Conservation (phyloP, 64 coral and sea anemone species). For the Montipora foliosa region DNA sequence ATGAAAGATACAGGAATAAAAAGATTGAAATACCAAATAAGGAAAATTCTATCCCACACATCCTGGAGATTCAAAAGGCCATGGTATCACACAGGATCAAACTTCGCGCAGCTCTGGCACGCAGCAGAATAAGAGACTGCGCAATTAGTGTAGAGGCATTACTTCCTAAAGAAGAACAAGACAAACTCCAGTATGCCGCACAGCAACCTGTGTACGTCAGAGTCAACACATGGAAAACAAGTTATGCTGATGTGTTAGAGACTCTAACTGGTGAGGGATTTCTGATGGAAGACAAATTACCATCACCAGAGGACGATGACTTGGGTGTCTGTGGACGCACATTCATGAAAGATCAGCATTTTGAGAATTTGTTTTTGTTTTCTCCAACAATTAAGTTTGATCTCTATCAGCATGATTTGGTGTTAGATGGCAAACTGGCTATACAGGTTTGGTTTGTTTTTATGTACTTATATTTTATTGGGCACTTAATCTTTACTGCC, state of each 20-base stretch:
- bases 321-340: constrained; percentile 50
- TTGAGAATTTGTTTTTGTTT: constrained; percentile 93
- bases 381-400: constrained; percentile 89
- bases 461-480: not conserved
- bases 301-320: constrained; percentile 57
- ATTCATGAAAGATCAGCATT: constrained; percentile 90
- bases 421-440: constrained; percentile 74
- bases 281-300: constrained; percentile 61
- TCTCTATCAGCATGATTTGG: constrained; percentile 85
- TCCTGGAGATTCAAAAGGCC: constrained; percentile 90
- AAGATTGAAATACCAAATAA: constrained; percentile 68
- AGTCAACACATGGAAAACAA: constrained; percentile 83
- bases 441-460: constrained; percentile 85
- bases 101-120: constrained; percentile 90
- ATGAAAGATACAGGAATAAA: constrained; percentile 35
- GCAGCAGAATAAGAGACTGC: constrained; percentile 91
- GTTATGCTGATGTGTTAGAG: constrained; percentile 61
- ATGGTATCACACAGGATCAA: constrained; percentile 83
- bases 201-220: constrained; percentile 89
- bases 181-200: constrained; percentile 86
- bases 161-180: constrained; percentile 96
- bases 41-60: constrained; percentile 79
- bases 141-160: constrained; percentile 96
- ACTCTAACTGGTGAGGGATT: constrained; percentile 80
- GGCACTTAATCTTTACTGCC: not conserved